Evolutionary conservation across 2,113 vertebrate genomes (phyloP).

Genomic region (Etia nguti): DNA sequence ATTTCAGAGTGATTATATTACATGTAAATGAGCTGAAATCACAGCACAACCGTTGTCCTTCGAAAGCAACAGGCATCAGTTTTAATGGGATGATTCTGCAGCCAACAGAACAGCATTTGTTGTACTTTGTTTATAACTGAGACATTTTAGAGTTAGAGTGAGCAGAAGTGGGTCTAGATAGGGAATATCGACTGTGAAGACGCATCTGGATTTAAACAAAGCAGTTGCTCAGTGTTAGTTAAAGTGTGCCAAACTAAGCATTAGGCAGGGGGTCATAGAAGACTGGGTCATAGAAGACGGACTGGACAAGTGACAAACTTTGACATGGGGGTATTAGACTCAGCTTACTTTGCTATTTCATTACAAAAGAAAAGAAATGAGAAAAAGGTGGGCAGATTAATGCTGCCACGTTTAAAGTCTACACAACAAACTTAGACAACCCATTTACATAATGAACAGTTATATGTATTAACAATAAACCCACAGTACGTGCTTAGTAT

Average conservation of each 20-base stretch:
- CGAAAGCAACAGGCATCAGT: not conserved
- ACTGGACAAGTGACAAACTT: not conserved
- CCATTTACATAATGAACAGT: not conserved
- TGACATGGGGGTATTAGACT: not conserved
- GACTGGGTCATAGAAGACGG: not conserved
- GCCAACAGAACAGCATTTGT: not conserved
- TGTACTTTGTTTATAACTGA: not conserved
- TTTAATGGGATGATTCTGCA: not conserved
- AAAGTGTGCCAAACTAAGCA: not conserved
- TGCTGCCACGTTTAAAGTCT: not conserved
- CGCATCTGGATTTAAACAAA: not conserved
- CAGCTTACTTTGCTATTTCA: not conserved
- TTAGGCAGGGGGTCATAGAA: no score
- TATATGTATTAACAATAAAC: not conserved
- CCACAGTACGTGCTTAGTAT: not conserved
- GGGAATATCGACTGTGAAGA: not conserved
- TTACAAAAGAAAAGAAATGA: rapidly evolving
- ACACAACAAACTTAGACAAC: not conserved
- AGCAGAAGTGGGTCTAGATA: not conserved
- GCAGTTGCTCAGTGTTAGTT: not conserved
- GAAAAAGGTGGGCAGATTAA: not conserved
- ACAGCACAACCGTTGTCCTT: not conserved
- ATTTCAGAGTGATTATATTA: not conserved
- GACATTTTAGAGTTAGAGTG: not conserved
- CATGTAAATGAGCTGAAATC: not conserved